Percentiles rank a stretch among this genome's conserved stretches.
phyloP scores from a whole-genome alignment of 2,888 invertebrate genomes.

The Hemicrepidius hirtus region DNA sequence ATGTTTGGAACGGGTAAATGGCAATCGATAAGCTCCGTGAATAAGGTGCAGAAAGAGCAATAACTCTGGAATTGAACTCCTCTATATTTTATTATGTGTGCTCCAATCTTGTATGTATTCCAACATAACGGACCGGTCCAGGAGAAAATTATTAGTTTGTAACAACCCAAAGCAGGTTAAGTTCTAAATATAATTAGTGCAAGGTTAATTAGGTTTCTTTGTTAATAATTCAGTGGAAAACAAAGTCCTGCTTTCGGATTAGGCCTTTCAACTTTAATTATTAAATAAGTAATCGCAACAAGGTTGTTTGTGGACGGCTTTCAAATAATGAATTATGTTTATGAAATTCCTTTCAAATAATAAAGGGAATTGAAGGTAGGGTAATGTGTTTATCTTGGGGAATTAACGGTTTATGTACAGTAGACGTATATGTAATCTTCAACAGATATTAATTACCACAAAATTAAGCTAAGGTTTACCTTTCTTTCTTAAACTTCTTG shows the following conservation, averaged over 20 bases:
- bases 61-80: slow-evolving; percentile 58
- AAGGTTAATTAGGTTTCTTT: slow-evolving; percentile 37
- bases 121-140: neutral
- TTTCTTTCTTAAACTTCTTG: too few species aligned
- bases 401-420: slow-evolving; percentile 2
- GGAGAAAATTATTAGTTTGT: slow-evolving; percentile 16
- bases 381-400: neutral
- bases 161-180: neutral
- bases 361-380: neutral
- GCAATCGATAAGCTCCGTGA: slow-evolving; percentile 61
- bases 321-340: slow-evolving; percentile 30
- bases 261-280: slow-evolving; percentile 15
- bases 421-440: neutral
- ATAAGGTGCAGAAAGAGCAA: slow-evolving; percentile 61
- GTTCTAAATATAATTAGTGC: slow-evolving; percentile 24
- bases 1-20: slow-evolving; percentile 60
- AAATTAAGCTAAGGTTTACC: too few species aligned
- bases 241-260: slow-evolving; percentile 20
- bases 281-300: slow-evolving; percentile 20
- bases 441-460: too few species aligned
- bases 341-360: slow-evolving; percentile 20
- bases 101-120: slow-evolving; percentile 38
- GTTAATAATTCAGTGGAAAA: slow-evolving; percentile 26
- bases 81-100: slow-evolving; percentile 55
- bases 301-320: slow-evolving; percentile 27